Percentiles rank a stretch among this genome's conserved stretches.
These are phyloP conservation scores for Gobio gobio DNA, from an alignment of 2,113 vertebrate species.

Conservation along the genomic window DNA sequence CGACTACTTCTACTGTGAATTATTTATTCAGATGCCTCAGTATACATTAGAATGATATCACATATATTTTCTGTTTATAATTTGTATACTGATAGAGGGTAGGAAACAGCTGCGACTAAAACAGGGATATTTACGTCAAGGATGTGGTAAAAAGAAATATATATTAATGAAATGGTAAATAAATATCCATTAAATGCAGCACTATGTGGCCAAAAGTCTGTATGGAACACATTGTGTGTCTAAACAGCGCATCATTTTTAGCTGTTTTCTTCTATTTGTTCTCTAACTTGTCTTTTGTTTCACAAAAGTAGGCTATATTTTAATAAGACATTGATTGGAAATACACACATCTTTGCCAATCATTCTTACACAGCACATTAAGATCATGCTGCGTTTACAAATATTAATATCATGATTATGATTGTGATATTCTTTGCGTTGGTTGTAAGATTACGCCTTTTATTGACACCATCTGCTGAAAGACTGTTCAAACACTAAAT, in stretches of 20 bases:
- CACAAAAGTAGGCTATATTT: background rate
- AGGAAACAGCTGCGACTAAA: background rate
- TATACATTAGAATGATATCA: background rate
- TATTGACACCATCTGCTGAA: slow-evolving; percentile 40
- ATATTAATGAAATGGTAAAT: background rate
- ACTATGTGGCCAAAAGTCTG: slow-evolving; percentile 28
- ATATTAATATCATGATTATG: slow-evolving; percentile 9
- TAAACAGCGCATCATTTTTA: background rate
- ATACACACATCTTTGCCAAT: background rate
- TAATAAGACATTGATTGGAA: background rate
- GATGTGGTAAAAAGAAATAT: background rate
- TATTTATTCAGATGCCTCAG: slow-evolving; percentile 17
- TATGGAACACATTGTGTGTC: background rate
- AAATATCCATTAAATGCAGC: background rate
- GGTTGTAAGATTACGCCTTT: background rate
- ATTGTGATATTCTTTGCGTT: background rate
- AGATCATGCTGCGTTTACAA: background rate
- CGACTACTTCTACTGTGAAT: slow-evolving; percentile 33
- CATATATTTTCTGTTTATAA: background rate
- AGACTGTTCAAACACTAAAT: slow-evolving; percentile 57
- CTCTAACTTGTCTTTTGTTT: background rate
- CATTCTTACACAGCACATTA: slow-evolving; percentile 12
- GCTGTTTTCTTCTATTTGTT: background rate
- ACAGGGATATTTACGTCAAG: background rate
- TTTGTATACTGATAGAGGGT: background rate